Conservation (phyloP, 2,797 vertebrate genomes). For the Holocentrus rufus region DNA sequence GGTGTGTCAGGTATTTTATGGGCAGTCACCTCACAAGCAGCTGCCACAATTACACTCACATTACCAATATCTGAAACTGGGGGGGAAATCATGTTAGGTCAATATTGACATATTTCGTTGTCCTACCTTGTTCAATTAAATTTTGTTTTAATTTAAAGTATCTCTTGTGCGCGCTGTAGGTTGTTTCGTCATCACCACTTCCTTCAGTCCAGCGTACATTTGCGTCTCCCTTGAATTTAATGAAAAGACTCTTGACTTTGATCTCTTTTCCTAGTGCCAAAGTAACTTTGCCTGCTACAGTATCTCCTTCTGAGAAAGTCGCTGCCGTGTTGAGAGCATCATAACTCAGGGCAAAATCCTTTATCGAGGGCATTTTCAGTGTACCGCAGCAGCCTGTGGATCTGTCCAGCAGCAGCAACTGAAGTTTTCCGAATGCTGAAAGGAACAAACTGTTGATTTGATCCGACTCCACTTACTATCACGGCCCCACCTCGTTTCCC, state of each 20-base stretch:
- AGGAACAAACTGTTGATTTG: too few species aligned
- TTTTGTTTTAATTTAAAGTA: constrained; percentile 89
- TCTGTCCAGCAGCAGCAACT: too few species aligned
- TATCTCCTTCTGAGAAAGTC: constrained; percentile 86
- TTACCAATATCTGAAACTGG: too few species aligned
- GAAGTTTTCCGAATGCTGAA: too few species aligned
- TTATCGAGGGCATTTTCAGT: constrained; percentile 59
- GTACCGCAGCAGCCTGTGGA: too few species aligned
- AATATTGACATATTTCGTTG: background rate
- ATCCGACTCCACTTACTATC: too few species aligned
- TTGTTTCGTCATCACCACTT: constrained; percentile 60
- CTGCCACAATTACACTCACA: too few species aligned
- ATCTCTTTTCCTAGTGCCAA: constrained; percentile 86
- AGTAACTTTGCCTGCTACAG: constrained; percentile 84
- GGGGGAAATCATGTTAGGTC: too few species aligned
- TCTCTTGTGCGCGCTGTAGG: constrained; percentile 81
- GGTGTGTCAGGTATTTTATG: too few species aligned
- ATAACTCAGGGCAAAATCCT: constrained; percentile 32
- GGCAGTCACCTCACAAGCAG: too few species aligned
- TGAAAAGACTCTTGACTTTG: constrained; percentile 83
- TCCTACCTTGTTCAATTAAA: constrained; percentile 85
- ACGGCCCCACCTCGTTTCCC: too few species aligned
- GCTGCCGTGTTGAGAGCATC: constrained; percentile 63
- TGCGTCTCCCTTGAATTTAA: constrained; percentile 88
- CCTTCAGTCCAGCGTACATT: constrained; percentile 86